Evolutionary conservation across 2,888 invertebrate genomes (phyloP), one percentile per base, ranked within the genome.

Genomic region (Coronaproctus castanopsis): DNA sequence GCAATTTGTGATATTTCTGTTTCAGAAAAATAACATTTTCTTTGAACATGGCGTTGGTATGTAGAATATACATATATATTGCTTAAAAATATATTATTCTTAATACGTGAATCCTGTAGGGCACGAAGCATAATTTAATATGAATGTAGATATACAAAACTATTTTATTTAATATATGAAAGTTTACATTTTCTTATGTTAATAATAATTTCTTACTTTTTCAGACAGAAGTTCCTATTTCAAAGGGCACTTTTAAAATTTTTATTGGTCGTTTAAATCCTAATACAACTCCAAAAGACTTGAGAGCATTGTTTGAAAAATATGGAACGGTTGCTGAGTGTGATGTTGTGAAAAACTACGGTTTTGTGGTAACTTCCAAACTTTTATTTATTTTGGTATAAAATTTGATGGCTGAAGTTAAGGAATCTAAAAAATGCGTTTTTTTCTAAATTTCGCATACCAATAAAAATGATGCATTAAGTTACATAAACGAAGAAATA

Each of bases 321-420:
- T 92, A 87, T 83, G 96, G 96, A 73, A 86, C 85, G 76, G 95
- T 97, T 71, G 86, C 91, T 71, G 96, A 97, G 78, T 95, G 93
- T 77, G 95, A 95, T 78, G 88, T 97, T 71, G 87, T 95, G 70
- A 90, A 92, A 78, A 95, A 95, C 78, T 96, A 91, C 82, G 96
- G 95, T 69, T 96, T 96, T 80, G 93, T 97, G 75, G 79, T 78
- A 69, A 76, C 77, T 71, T n/a, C n/a, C n/a, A n/a, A n/a, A n/a
- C n/a, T n/a, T n/a, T n/a, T n/a, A n/a, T n/a, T n/a, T n/a, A n/a
- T n/a, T n/a, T n/a, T n/a, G n/a, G n/a, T n/a, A n/a, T n/a, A n/a
- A n/a, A n/a, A n/a, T n/a, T n/a, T n/a, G n/a, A n/a, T n/a, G n/a
- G n/a, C n/a, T n/a, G n/a, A n/a, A 36, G 36, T 36, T 36, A 36